These are phyloP conservation scores for Netelia virgata DNA, from an alignment of 2,888 invertebrate genomes.

Conservation along the genomic window DNA sequence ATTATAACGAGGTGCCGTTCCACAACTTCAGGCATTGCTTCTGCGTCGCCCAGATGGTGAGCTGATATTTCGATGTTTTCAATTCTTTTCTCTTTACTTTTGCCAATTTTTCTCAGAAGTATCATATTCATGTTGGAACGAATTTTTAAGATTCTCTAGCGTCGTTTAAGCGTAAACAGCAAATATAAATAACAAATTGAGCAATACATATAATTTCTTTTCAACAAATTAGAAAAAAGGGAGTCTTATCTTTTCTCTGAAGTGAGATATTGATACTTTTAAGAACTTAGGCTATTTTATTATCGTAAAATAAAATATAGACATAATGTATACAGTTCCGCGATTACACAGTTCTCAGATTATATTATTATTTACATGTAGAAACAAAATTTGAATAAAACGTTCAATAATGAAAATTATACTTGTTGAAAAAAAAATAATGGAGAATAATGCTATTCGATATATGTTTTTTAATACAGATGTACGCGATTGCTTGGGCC, in stretches of 20 bases:
- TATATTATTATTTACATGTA: not conserved
- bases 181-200: too few relatives aligned
- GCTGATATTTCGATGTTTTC: conserved; percentile 75
- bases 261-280: too few relatives aligned
- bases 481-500: conserved; percentile 92
- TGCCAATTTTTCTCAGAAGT: conserved; percentile 17
- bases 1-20: conserved; percentile 94
- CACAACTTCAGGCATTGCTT: conserved; percentile 95
- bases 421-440: not conserved
- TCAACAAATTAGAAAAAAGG: too few relatives aligned
- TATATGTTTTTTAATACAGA: conserved; percentile 85
- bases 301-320: too few relatives aligned
- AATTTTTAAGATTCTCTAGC: not conserved
- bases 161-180: too few relatives aligned
- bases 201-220: too few relatives aligned
- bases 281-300: too few relatives aligned
- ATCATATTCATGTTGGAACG: not conserved
- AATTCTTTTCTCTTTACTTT: conserved; percentile 34
- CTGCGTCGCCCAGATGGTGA: conserved; percentile 95
- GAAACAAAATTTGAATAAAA: not conserved
- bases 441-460: not conserved
- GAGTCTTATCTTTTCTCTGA: too few relatives aligned
- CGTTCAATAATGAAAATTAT: conserved; percentile 3
- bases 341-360: not conserved
- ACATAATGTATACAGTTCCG: too few relatives aligned